Evolutionary conservation across 30 jellyfish, hydroid and myxozoan genomes (phyloP).

Genomic region (Morbakka virulenta): DNA sequence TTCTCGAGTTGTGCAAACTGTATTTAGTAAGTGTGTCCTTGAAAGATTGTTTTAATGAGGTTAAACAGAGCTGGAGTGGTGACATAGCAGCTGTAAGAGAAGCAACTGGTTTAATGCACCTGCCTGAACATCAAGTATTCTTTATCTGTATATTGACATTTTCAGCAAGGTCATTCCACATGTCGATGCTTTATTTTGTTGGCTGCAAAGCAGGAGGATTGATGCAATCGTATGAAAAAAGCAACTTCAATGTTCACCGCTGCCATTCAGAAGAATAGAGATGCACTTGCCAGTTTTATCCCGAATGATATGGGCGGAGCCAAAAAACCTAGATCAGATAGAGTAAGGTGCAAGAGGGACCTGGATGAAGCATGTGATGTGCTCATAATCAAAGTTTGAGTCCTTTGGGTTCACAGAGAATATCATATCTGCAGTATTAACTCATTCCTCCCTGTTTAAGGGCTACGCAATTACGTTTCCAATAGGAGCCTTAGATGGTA

Average conservation of each 20-base stretch:
- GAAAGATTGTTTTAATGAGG: background rate
- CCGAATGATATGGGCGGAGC: too few relatives aligned
- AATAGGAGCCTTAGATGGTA: too few relatives aligned
- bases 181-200: constrained; percentile 30
- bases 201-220: constrained; percentile 41
- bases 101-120: constrained; percentile 43
- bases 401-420: constrained; percentile 24
- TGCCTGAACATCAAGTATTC: constrained; percentile 22
- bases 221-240: too few relatives aligned
- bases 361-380: constrained; percentile 43
- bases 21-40: too few relatives aligned
- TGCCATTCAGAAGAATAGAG: too few relatives aligned
- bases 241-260: too few relatives aligned
- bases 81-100: constrained; percentile 32
- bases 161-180: constrained; percentile 23
- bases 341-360: constrained; percentile 1
- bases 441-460: constrained; percentile 7
- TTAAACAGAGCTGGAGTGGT: constrained; percentile 28
- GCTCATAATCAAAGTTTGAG: background rate
- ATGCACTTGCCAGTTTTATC: too few relatives aligned
- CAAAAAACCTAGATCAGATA: constrained; percentile 9
- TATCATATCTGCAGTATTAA: constrained; percentile 22
- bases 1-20: constrained; percentile 42
- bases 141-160: constrained; percentile 16
- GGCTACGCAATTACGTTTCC: too few relatives aligned